Conservation (phyloP, 2,113 vertebrate genomes). For the Paratilapia polleni region DNA sequence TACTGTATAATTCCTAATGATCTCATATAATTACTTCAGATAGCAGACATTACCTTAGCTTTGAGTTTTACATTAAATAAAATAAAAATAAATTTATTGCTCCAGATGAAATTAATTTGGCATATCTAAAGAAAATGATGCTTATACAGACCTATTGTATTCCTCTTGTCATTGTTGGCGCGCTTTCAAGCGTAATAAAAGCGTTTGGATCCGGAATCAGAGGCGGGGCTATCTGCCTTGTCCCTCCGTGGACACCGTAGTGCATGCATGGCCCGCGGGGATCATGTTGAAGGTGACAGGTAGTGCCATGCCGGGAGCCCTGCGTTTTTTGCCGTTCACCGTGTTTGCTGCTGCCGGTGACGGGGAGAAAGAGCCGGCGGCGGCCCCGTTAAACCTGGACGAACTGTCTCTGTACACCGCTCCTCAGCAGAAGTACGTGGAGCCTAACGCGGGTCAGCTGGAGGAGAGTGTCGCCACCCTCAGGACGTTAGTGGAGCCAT, state of each 20-base stretch:
- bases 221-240: not conserved
- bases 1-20: not conserved
- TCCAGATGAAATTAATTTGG: not conserved
- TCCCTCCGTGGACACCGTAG: constrained; percentile 61
- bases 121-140: not conserved
- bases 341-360: constrained; percentile 37
- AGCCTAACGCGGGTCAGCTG: constrained; percentile 55
- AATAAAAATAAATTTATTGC: no score
- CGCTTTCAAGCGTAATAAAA: not conserved
- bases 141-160: not conserved
- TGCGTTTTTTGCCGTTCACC: constrained; percentile 11
- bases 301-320: constrained; percentile 40
- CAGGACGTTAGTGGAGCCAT: constrained; percentile 53
- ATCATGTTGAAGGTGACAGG: constrained; percentile 75
- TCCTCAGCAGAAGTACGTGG: constrained; percentile 4
- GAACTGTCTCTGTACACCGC: constrained; percentile 64
- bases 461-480: constrained; percentile 65
- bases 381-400: constrained; percentile 27
- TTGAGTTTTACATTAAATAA: not conserved
- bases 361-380: not conserved
- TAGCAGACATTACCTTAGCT: not conserved
- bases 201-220: not conserved
- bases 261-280: constrained; percentile 7
- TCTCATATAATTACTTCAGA: not conserved
- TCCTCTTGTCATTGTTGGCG: not conserved